Evolutionary conservation across 30 jellyfish, hydroid and myxozoan species (phyloP), one percentile per base, ranked within the genome.

Genomic region (Hydra vulgaris): DNA sequence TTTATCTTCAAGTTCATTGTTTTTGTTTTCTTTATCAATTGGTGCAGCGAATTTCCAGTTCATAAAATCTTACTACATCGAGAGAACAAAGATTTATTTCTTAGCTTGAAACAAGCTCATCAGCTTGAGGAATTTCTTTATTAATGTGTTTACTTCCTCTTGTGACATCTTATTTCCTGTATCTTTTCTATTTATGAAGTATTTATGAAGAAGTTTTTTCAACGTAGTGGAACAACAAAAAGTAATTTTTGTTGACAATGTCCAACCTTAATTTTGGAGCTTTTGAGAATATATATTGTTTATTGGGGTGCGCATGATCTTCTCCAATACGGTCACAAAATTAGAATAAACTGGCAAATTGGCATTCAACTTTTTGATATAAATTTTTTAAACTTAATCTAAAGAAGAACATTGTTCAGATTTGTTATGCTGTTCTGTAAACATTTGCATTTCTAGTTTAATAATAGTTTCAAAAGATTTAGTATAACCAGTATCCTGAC

Each of bases 1-100:
- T 56, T 56, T n/a, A n/a, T 56, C 71, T 56, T 15, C 17, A 56
- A 56, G n/a, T 56, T 56, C 71, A 56, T 56, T 56, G 71, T 56
- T 56, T 15, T 56, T n/a, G 71, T 56, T n/a, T 56, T 56, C 71
- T 56, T 56, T n/a, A 56, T 56, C n/a, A 56, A 56, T 56, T 56
- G 71, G 71, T 56, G 71, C 71, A 56, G 71, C 71, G 18, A 56
- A n/a, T 56, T 56, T 56, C 71, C 71, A 56, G 71, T n/a, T n/a
- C 71, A n/a, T 56, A n/a, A n/a, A 15, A 15, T 17, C n/a, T 56
- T 56, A 56, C 71, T 56, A 17, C 71, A 56, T n/a, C 71, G 17
- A 56, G n/a, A 56, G 71, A 56, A 56, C 17, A 56, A 56, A 56
- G 71, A 56, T 56, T 56, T 56, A 56, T 56, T 56, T 56, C 18